phyloP scores from a whole-genome alignment of 2,113 vertebrate species.

The Dolichotis patagonum region DNA sequence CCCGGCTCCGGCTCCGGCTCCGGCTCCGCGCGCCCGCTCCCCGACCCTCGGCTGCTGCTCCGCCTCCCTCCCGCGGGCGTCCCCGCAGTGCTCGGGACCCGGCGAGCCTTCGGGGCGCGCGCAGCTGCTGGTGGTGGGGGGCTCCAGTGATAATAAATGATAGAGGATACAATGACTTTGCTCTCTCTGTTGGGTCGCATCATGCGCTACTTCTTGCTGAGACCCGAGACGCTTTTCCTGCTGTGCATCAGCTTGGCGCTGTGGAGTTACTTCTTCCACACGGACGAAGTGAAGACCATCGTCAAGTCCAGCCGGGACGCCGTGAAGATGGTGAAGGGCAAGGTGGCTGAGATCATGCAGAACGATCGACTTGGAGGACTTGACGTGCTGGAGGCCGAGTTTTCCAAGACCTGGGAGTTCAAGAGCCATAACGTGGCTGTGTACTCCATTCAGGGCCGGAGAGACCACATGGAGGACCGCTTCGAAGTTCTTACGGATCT shows the following conservation, averaged over 20 bases:
- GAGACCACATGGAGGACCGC: conserved; percentile 99
- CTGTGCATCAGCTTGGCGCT: conserved; percentile 98
- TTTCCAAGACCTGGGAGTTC: conserved; percentile 98
- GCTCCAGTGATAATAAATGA: conserved; percentile 91
- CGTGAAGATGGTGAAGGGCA: conserved; percentile 99
- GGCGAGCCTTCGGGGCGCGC: conserved; percentile 69
- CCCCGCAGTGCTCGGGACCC: conserved; percentile 55
- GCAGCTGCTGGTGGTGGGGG: conserved; percentile 80
- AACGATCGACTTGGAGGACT: conserved; percentile 95
- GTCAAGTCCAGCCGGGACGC: conserved; percentile 98
- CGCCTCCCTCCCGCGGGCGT: neutral
- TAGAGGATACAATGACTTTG: conserved; percentile 99
- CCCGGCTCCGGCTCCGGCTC: neutral
- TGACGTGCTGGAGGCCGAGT: conserved; percentile 95
- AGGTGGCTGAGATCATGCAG: conserved; percentile 99
- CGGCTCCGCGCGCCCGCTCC: neutral
- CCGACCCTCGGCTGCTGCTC: neutral
- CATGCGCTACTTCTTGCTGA: conserved; percentile 99
- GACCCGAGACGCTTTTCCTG: conserved; percentile 98
- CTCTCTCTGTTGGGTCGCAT: conserved; percentile 98
- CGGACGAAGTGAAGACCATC: conserved; percentile 99
- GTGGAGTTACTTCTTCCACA: conserved; percentile 99
- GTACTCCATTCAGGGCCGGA: conserved; percentile 97
- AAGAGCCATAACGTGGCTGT: conserved; percentile 97
- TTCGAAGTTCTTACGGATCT: conserved; percentile 95